phyloP scores from a whole-genome alignment of 1,140 invertebrate genomes.

The Pseudoatta argentina region DNA sequence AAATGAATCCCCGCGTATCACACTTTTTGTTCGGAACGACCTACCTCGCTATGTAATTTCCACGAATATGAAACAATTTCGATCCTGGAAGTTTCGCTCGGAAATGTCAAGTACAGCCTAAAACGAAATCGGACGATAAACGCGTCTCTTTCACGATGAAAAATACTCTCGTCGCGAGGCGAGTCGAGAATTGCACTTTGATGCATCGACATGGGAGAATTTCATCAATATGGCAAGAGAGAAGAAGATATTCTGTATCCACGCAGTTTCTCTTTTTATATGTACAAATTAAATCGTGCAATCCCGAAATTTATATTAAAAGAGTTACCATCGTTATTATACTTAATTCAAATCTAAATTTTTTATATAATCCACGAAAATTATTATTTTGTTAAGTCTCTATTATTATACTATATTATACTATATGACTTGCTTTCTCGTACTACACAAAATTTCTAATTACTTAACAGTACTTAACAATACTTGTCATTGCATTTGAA shows the following conservation, averaged over 20 bases:
- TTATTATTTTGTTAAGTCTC: neutral
- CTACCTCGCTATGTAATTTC: slow-evolving; percentile 35
- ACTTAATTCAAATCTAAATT: neutral
- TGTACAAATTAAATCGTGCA: slow-evolving; percentile 25
- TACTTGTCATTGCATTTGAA: neutral
- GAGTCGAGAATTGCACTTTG: slow-evolving; percentile 25
- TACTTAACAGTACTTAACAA: neutral
- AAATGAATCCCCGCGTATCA: slow-evolving; percentile 26
- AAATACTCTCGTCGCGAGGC: slow-evolving; percentile 31
- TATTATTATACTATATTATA: neutral
- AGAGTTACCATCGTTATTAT: neutral
- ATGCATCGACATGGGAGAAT: slow-evolving; percentile 34
- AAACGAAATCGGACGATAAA: slow-evolving; percentile 57
- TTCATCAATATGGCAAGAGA: slow-evolving; percentile 29
- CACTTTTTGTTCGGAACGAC: slow-evolving; percentile 23
- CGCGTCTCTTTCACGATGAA: slow-evolving; percentile 21
- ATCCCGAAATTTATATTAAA: slow-evolving; percentile 6
- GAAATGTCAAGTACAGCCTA: slow-evolving; percentile 49
- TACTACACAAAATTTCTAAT: neutral
- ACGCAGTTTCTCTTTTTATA: neutral
- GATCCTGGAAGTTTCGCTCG: slow-evolving; percentile 27
- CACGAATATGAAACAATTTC: slow-evolving; percentile 53
- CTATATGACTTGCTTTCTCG: neutral
- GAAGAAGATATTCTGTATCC: slow-evolving; percentile 27
- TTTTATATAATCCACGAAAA: slow-evolving; percentile 2